These are phyloP conservation scores for Sylvia borin DNA, from an alignment of 2,797 vertebrate species.

Conservation along the genomic window DNA sequence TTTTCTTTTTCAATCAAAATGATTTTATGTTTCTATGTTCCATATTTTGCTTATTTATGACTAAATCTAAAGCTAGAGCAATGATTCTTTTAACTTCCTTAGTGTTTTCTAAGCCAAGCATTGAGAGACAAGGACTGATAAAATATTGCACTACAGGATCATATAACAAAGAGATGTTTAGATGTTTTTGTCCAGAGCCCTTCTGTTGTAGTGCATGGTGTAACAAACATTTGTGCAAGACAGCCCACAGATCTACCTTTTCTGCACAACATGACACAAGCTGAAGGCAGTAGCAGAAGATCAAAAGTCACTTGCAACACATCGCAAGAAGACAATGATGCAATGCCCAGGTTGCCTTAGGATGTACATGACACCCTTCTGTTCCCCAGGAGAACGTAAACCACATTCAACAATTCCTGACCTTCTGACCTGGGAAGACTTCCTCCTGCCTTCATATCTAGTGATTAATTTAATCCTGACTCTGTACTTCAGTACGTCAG, in stretches of 20 bases:
- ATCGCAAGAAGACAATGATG: neutral
- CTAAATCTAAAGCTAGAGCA: neutral
- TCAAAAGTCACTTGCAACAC: neutral
- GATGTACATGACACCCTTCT: neutral
- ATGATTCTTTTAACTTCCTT: neutral
- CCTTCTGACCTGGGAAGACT: slow-evolving; percentile 3
- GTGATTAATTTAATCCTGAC: slow-evolving; percentile 34
- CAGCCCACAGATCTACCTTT: neutral
- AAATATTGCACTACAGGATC: neutral
- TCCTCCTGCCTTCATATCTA: neutral
- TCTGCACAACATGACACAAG: neutral
- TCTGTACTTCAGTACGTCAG: neutral
- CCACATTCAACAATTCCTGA: neutral
- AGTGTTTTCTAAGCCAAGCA: neutral
- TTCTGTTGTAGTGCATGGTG: neutral
- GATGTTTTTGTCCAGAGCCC: neutral
- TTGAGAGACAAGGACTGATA: neutral
- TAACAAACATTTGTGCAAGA: neutral
- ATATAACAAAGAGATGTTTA: neutral
- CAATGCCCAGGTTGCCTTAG: neutral
- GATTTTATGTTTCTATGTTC: neutral
- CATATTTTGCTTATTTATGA: neutral
- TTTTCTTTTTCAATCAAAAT: neutral
- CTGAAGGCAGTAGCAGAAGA: neutral
- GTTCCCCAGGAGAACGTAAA: neutral